These are phyloP conservation scores for Phalloptychus januarius DNA, from an alignment of 2,797 vertebrate genomes.

Conservation along the genomic window DNA sequence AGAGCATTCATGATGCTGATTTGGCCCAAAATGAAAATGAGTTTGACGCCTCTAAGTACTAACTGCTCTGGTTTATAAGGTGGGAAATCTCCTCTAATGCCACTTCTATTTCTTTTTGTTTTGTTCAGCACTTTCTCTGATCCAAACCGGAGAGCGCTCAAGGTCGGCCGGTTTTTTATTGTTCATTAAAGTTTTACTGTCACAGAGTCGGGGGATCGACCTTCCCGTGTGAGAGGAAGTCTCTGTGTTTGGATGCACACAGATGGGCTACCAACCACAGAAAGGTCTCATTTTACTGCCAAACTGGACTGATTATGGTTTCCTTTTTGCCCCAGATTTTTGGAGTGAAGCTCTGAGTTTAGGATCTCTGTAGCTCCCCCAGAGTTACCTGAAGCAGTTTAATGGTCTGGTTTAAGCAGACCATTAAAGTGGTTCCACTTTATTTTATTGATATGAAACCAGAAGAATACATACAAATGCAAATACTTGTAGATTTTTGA, in stretches of 20 bases:
- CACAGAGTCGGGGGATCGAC: conserved; percentile 29
- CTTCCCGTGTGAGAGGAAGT: not conserved
- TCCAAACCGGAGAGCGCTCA: conserved; percentile 33
- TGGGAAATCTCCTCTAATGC: not conserved
- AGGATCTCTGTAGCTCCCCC: not conserved
- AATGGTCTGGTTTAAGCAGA: not conserved
- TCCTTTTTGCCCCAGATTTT: not conserved
- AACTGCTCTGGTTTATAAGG: not conserved
- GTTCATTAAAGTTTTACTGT: conserved; percentile 56
- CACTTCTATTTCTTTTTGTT: conserved; percentile 8
- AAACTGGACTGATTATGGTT: not conserved
- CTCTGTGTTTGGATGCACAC: not conserved
- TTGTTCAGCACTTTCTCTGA: conserved; percentile 30
- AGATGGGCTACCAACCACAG: not conserved
- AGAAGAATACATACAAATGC: not conserved
- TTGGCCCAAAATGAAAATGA: too few species aligned
- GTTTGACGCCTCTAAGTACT: too few species aligned
- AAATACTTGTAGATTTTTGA: not conserved
- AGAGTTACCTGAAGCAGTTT: not conserved
- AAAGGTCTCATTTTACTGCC: not conserved
- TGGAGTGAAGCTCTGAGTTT: not conserved
- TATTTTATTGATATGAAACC: not conserved
- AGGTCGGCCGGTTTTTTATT: conserved; percentile 53
- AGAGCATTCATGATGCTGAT: too few species aligned
- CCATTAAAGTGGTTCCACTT: not conserved